These are phyloP conservation scores for Phymanthus crucifer DNA, from an alignment of 92 coral and sea anemone genomes.

Conservation along the genomic window DNA sequence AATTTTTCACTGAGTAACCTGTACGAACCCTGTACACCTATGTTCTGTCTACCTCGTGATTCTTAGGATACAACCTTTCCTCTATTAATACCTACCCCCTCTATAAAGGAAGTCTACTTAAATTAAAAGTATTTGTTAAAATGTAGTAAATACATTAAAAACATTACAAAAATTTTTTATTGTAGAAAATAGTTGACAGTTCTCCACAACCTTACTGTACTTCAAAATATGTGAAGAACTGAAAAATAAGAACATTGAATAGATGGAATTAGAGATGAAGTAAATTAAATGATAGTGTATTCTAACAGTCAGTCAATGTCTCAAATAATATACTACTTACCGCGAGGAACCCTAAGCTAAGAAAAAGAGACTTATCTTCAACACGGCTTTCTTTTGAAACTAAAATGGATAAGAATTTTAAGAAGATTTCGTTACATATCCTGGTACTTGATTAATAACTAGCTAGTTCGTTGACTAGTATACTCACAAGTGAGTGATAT, in stretches of 20 bases:
- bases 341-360: constrained; percentile 67
- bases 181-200: background rate
- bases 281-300: constrained; percentile 22
- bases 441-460: background rate
- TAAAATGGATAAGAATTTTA: constrained; percentile 9
- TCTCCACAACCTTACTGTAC: background rate
- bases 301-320: background rate
- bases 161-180: background rate
- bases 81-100: no score
- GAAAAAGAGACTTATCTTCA: constrained; percentile 79
- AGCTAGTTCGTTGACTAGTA: background rate
- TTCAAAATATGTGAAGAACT: constrained; percentile 29
- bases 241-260: background rate
- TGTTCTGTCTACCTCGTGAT: no score
- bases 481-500: constrained; percentile 77
- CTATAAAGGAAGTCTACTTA: no score
- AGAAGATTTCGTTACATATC: background rate
- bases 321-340: constrained; percentile 51
- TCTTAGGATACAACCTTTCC: no score
- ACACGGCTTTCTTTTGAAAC: constrained; percentile 55
- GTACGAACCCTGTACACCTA: no score
- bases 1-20: no score
- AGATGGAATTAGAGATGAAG: background rate
- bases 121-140: background rate
- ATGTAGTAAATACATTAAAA: background rate